Evolutionary conservation across 2,888 invertebrate species (phyloP), one percentile per base, ranked within the genome.

Genomic region (Doris montereyensis): DNA sequence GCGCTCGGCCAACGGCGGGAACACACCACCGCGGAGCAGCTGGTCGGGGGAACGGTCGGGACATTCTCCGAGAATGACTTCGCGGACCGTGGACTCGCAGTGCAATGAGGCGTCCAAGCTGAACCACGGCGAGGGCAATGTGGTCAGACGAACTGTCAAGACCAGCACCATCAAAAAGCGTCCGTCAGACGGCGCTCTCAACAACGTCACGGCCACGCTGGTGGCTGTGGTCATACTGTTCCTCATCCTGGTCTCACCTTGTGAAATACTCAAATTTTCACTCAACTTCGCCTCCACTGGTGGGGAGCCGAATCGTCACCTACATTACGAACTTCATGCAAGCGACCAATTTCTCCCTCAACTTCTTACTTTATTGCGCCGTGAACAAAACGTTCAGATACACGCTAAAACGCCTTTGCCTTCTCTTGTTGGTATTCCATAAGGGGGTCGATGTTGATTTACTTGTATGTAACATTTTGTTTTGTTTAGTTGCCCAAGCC

Each of bases 361-460:
- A 97, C 91, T 98, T 98, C 89, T 95, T 97, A 80, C 93, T 98
- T 34, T 98, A 97, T 90, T 97, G 97, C 89, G 94, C 96, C 74
- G 97, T 98, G 96, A 97, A 97, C 84, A 94, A 96, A 83, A 97
- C 97, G 93, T 98, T 98, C 91, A 93, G 98, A 8, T 86, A 89
- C 65, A 92, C 93, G 10, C 80, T 88, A 1, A 79, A 82, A 1
- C 84, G 81, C 3, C 83, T 88, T n/a, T 28, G 81, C 86, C 62
- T 88, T 86, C 73, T 85, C 84, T 71, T 85, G 84, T 35, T 81
- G 83, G 74, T 30, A 76, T 5, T 57, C 35, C 24, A 17, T 78
- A 0, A 60, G 26, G 1, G 34, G 74, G 17, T 41, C 17, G 52
- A 41, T 41, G 52, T 10, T 41, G 52, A 41, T 17, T n/a, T n/a